These are phyloP conservation scores for Azorinus chamasolen DNA, from an alignment of 2,888 invertebrate genomes.

Conservation along the genomic window DNA sequence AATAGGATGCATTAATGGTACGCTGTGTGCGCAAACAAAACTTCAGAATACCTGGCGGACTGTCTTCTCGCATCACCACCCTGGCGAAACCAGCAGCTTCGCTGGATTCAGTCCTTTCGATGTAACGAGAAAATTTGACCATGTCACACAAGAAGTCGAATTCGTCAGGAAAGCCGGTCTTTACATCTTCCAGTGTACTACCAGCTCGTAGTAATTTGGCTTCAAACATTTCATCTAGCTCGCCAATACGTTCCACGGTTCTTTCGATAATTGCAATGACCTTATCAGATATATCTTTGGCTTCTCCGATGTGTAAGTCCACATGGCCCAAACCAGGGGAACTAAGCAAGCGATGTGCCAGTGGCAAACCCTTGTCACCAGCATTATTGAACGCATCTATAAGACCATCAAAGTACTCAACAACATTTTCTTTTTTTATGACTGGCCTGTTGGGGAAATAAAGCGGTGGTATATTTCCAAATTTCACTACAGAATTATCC, in stretches of 20 bases:
- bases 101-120: slow-evolving; percentile 18
- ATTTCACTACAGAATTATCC: slow-evolving; percentile 14
- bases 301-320: too few relatives aligned
- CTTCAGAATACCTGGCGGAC: slow-evolving; percentile 5
- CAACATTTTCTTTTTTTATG: slow-evolving; percentile 12
- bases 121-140: slow-evolving; percentile 1
- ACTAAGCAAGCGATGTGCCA: too few relatives aligned
- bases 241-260: slow-evolving; percentile 25
- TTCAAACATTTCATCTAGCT: slow-evolving; percentile 33
- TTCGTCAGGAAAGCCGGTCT: slow-evolving; percentile 47
- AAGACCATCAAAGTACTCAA: slow-evolving; percentile 27
- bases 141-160: slow-evolving; percentile 46
- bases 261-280: slow-evolving; percentile 1
- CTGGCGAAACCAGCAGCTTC: slow-evolving; percentile 26
- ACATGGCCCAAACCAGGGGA: too few relatives aligned
- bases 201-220: slow-evolving; percentile 37
- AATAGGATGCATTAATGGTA: neutral
- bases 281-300: neutral
- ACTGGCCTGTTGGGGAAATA: slow-evolving; percentile 38
- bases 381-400: neutral
- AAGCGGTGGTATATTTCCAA: slow-evolving; percentile 31
- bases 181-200: slow-evolving; percentile 37
- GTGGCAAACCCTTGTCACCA: neutral
- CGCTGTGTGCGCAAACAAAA: slow-evolving; percentile 24
- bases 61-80: slow-evolving; percentile 5